These are phyloP conservation scores for Acrocephalus scirpaceus DNA, from an alignment of 2,797 vertebrate species.

Conservation along the genomic window DNA sequence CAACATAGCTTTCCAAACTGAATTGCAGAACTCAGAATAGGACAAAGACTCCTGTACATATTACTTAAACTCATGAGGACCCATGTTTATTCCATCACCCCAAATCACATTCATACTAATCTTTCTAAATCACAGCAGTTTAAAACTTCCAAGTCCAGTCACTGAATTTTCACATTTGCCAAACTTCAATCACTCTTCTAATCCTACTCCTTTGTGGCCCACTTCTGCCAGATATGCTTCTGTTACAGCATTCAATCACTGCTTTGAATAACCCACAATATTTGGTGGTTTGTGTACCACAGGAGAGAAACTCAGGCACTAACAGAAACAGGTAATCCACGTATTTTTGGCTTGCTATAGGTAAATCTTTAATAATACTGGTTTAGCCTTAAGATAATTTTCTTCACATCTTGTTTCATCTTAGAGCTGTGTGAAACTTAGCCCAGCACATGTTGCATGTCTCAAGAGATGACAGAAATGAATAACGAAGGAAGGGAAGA, in stretches of 20 bases:
- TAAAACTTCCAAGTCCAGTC: not conserved
- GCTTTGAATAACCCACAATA: not conserved
- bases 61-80: not conserved
- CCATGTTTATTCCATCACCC: not conserved
- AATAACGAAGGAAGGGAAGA: not conserved
- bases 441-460: not conserved
- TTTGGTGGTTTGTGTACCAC: no score
- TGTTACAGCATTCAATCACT: not conserved
- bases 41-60: not conserved
- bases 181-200: not conserved
- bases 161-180: not conserved
- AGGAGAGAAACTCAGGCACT: not conserved
- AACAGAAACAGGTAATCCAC: not conserved
- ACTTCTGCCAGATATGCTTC: not conserved
- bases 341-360: not conserved
- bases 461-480: not conserved
- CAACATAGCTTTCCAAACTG: not conserved
- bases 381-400: not conserved
- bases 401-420: not conserved
- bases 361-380: not conserved
- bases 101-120: not conserved
- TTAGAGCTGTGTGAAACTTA: not conserved
- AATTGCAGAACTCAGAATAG: not conserved
- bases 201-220: not conserved
- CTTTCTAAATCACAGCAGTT: not conserved